These are phyloP conservation scores for Trisateles emortualis DNA, from an alignment of 2,888 invertebrate genomes.

Conservation along the genomic window DNA sequence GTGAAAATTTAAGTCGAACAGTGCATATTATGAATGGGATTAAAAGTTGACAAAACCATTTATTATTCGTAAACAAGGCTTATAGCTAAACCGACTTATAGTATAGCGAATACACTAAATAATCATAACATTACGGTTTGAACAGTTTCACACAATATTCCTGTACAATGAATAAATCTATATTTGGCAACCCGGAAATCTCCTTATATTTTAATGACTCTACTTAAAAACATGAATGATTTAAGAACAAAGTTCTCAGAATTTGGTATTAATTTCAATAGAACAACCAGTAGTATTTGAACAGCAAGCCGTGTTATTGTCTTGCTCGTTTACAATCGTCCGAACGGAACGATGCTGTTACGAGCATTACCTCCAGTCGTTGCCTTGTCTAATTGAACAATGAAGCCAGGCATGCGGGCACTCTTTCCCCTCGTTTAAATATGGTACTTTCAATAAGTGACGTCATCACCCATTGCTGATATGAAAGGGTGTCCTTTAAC, in stretches of 20 bases:
- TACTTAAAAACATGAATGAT: neutral
- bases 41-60: too few relatives aligned
- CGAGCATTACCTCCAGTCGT: constrained; percentile 48
- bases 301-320: constrained; percentile 16
- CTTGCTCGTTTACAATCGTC: constrained; percentile 35
- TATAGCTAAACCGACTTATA: too few relatives aligned
- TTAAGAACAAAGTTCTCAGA: neutral
- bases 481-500: constrained; percentile 22
- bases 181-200: neutral
- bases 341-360: constrained; percentile 46
- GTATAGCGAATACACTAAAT: too few relatives aligned
- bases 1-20: too few relatives aligned
- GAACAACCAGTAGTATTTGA: constrained; percentile 16
- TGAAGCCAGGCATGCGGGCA: constrained; percentile 56
- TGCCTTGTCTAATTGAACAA: constrained; percentile 63
- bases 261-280: constrained; percentile 11
- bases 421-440: constrained; percentile 48
- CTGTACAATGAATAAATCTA: neutral
- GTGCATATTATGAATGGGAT: too few relatives aligned
- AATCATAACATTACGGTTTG: too few relatives aligned
- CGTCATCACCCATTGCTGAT: constrained; percentile 29
- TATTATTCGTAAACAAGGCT: too few relatives aligned
- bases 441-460: constrained; percentile 42
- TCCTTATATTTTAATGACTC: neutral
- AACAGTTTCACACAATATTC: too few relatives aligned